A percentile compares a stretch with the other conserved stretches of the same genome.
These are phyloP conservation scores for Drosophila borealis DNA, from an alignment of 2,888 invertebrate genomes.

Conservation along the genomic window DNA sequence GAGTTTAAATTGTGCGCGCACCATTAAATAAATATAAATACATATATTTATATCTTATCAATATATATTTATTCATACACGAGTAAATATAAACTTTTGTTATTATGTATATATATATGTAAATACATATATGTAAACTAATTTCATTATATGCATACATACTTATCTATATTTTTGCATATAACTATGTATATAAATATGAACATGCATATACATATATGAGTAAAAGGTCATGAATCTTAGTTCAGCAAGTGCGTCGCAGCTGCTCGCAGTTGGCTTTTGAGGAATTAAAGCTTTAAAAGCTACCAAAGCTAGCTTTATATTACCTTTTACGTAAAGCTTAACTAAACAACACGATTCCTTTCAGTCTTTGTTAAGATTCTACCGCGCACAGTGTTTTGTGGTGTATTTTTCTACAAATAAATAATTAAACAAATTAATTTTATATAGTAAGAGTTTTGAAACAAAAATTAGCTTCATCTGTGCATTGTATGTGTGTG, in stretches of 20 bases:
- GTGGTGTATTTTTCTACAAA: slow-evolving; percentile 1
- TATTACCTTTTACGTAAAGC: slow-evolving; percentile 45
- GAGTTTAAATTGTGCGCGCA: background rate
- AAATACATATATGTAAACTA: background rate
- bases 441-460: background rate
- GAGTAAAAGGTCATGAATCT: slow-evolving; percentile 16
- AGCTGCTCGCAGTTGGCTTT: slow-evolving; percentile 33
- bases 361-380: slow-evolving; percentile 44
- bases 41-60: background rate
- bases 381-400: slow-evolving; percentile 25
- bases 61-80: background rate
- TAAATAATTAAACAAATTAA: background rate
- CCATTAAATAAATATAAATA: background rate
- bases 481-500: too few relatives aligned
- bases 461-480: background rate
- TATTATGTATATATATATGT: background rate
- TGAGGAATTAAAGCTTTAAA: slow-evolving; percentile 52
- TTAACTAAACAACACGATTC: slow-evolving; percentile 41
- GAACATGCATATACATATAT: too few relatives aligned
- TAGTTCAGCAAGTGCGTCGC: slow-evolving; percentile 20
- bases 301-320: slow-evolving; percentile 47
- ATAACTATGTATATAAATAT: slow-evolving; percentile 1
- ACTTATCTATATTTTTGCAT: background rate
- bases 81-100: background rate
- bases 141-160: background rate